Percentiles rank a stretch among this genome's conserved stretches.
phyloP scores from a whole-genome alignment of 2,888 invertebrate species.

The Eristalis intricaria region DNA sequence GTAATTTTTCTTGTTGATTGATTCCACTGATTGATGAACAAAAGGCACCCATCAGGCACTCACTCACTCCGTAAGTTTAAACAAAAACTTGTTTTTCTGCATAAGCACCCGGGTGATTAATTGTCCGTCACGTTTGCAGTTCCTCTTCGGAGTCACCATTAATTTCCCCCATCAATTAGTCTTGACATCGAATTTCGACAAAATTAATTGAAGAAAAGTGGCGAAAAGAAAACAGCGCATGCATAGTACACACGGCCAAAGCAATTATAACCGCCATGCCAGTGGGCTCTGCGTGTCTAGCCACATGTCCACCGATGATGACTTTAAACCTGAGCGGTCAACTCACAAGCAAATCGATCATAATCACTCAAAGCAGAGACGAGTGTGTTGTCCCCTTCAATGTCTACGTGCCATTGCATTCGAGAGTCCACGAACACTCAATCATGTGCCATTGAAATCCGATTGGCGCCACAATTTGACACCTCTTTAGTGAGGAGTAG shows the following conservation, averaged over 20 bases:
- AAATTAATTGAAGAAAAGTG: conserved; percentile 26
- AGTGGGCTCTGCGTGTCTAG: not conserved
- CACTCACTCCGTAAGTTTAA: conserved; percentile 21
- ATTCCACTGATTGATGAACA: conserved; percentile 58
- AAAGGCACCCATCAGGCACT: conserved; percentile 48
- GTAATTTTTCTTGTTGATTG: conserved; percentile 53
- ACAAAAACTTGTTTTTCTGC: conserved; percentile 28
- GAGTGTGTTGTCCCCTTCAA: conserved; percentile 24
- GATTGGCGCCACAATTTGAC: conserved; percentile 67
- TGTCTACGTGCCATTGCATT: conserved; percentile 11
- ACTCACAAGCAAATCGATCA: conserved; percentile 45
- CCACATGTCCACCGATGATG: conserved; percentile 26
- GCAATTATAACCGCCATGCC: not conserved
- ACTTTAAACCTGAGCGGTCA: conserved; percentile 20
- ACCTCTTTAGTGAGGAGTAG: conserved; percentile 40
- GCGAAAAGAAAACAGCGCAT: conserved; percentile 2
- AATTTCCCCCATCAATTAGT: conserved; percentile 45
- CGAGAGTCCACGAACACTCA: conserved; percentile 18
- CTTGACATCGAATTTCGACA: conserved; percentile 43
- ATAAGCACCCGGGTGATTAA: conserved; percentile 45
- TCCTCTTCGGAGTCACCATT: conserved; percentile 24
- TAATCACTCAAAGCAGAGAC: conserved; percentile 55
- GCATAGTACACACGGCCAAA: not conserved
- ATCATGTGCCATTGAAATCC: conserved; percentile 61
- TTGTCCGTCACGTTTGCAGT: conserved; percentile 13